Evolutionary conservation across 1,140 invertebrate genomes (phyloP).

Genomic region (Caenorhabditis briggsae): DNA sequence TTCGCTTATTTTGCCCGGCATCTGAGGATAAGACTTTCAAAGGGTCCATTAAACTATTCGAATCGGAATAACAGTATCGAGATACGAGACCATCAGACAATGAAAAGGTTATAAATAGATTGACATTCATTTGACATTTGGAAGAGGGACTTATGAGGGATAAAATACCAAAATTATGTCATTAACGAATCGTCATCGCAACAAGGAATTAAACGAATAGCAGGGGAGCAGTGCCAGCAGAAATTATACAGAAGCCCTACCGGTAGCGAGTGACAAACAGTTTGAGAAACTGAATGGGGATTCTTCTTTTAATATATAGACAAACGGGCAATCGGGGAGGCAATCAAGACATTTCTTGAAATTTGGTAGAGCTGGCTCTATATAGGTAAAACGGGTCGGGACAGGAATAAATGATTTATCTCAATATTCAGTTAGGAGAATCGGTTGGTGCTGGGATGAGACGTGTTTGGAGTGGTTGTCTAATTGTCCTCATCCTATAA

Average conservation of each 20-base stretch:
- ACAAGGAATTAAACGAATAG: not conserved
- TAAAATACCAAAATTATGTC: slow-evolving; percentile 29
- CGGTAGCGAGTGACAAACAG: slow-evolving; percentile 48
- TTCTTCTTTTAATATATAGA: slow-evolving; percentile 29
- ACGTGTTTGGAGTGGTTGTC: not conserved
- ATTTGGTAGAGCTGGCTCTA: not conserved
- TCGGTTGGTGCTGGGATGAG: not conserved
- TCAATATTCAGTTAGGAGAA: no score
- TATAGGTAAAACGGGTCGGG: not conserved
- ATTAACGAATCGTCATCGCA: not conserved
- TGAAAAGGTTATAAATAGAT: not conserved
- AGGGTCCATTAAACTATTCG: not conserved
- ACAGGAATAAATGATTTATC: slow-evolving; percentile 19
- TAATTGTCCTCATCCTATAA: slow-evolving; percentile 22
- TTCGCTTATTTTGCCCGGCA: slow-evolving; percentile 58
- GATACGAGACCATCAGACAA: not conserved
- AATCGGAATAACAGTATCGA: not conserved
- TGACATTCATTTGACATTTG: slow-evolving; percentile 43
- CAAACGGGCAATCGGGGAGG: slow-evolving; percentile 4
- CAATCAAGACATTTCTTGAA: not conserved
- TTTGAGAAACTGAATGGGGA: slow-evolving; percentile 11
- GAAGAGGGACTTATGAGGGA: not conserved
- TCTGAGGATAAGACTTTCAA: not conserved
- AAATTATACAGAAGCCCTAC: slow-evolving; percentile 35
- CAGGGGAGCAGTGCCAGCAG: not conserved